Conservation (phyloP, 1,140 invertebrate species). For the Carcinoscorpius rotundicauda region DNA sequence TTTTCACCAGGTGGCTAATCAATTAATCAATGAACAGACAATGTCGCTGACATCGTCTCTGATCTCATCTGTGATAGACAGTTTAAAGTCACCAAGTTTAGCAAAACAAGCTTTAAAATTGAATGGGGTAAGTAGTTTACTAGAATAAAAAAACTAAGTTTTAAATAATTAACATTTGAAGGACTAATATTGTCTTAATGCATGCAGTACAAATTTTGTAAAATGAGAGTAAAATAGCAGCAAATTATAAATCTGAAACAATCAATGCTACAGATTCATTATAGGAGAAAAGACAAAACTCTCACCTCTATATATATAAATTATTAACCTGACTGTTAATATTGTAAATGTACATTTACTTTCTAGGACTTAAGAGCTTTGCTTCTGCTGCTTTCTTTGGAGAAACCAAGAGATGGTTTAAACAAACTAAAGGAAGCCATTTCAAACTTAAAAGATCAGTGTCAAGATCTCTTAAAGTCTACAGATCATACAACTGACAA, state of each 20-base stretch:
- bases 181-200: neutral
- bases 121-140: slow-evolving; percentile 34
- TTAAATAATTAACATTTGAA: neutral
- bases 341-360: slow-evolving; percentile 1
- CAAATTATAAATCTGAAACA: neutral
- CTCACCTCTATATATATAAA: neutral
- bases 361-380: slow-evolving; percentile 34
- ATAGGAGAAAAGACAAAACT: neutral
- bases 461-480: no score
- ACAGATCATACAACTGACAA: no score
- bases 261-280: neutral
- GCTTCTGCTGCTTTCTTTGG: slow-evolving; percentile 22
- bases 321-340: neutral
- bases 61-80: slow-evolving; percentile 29
- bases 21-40: slow-evolving; percentile 34
- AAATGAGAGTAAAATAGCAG: neutral
- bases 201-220: neutral
- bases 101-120: slow-evolving; percentile 29
- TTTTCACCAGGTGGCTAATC: slow-evolving; percentile 30
- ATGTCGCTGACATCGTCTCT: slow-evolving; percentile 14
- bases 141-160: no score
- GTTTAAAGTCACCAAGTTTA: slow-evolving; percentile 30
- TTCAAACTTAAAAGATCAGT: no score
- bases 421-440: no score
- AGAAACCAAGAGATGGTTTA: slow-evolving; percentile 13